These are phyloP conservation scores for Smutsia temminckii DNA, from an alignment of 2,797 vertebrate species.

Conservation along the genomic window DNA sequence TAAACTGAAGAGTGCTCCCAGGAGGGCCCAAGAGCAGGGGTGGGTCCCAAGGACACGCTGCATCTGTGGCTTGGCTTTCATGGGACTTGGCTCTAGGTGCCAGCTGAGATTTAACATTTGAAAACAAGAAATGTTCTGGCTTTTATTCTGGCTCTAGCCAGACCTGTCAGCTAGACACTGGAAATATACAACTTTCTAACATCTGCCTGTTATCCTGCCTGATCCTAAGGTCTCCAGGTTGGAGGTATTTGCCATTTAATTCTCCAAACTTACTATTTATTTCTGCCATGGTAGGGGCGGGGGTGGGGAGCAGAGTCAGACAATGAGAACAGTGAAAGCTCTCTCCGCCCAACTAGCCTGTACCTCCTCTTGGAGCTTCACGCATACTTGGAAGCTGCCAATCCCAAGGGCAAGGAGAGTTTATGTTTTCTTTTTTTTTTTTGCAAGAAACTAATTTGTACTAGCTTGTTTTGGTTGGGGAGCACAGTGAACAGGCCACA, in stretches of 20 bases:
- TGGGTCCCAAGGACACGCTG: background rate
- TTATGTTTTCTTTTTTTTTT: background rate
- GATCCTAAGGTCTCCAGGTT: background rate
- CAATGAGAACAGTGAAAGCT: fast-evolving
- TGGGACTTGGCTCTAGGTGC: background rate
- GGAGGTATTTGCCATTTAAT: background rate
- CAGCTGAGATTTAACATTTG: background rate
- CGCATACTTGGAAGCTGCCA: background rate
- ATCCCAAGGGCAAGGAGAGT: background rate
- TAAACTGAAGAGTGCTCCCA: background rate
- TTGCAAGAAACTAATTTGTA: background rate
- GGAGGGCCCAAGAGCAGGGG: background rate
- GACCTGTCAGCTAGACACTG: background rate
- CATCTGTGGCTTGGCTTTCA: background rate
- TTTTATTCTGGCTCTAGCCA: background rate
- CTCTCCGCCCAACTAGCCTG: fast-evolving
- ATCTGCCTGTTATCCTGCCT: background rate
- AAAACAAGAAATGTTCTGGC: background rate
- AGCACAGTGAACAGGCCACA: fast-evolving
- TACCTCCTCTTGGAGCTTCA: background rate
- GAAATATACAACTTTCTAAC: background rate
- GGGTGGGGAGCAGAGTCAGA: fast-evolving
- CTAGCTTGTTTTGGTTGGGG: background rate
- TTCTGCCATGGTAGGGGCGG: background rate
- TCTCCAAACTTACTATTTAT: fast-evolving